Base-by-base conservation (phyloP, 1,140 invertebrate species). In the Ips typographus region DNA sequence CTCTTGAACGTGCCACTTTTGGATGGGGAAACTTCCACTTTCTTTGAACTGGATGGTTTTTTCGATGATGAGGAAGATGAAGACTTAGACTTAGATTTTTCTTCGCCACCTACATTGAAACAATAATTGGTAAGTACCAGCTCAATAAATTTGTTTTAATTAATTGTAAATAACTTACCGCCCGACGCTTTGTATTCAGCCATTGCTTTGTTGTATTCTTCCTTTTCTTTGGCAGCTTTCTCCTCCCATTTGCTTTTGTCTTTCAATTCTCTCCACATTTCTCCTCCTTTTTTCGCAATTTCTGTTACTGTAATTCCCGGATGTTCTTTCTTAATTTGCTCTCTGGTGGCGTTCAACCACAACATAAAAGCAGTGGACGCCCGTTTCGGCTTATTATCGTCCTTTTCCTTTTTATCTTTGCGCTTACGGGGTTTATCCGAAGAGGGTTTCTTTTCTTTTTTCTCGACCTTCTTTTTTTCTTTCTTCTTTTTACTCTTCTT, bases 161-260 rank as follows among this genome's bases (percentile, higher is more conserved):
- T 47, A 49, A 49, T 8, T 39, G 39, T 39, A 49, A 37, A 22
- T 2, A 40, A 64, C 40, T 44, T 57, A 43, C 87, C 86, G 40
- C 89, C 88, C 52, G 83, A 86, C 2, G 87, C 89, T 76, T 92
- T 90, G 79, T 95, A 98, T 75, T 94, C 92, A 72, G 91, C 89
- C 93, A 98, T 96, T 1, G 90, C 92, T 73, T 87, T 83, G 36
- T 88, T 84, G 80, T 98, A 98, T 56, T 92, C 89, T 77, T 93
- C 90, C 82, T 96, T 98, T 1, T 89, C 86, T 78, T 94, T 91
- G 36, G 81, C 83, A 0, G 92, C 91, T 76, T 91, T 91, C 55
- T 90, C 86, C 77, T 98, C 95, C 92, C 93, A 98, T 85, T 96
- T 91, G 44, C 90, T 85, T 85, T 97, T 98, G 75, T 98, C 94